Evolutionary conservation across 2,888 invertebrate genomes (phyloP).

Genomic region (Psococerastis gibbosa): DNA sequence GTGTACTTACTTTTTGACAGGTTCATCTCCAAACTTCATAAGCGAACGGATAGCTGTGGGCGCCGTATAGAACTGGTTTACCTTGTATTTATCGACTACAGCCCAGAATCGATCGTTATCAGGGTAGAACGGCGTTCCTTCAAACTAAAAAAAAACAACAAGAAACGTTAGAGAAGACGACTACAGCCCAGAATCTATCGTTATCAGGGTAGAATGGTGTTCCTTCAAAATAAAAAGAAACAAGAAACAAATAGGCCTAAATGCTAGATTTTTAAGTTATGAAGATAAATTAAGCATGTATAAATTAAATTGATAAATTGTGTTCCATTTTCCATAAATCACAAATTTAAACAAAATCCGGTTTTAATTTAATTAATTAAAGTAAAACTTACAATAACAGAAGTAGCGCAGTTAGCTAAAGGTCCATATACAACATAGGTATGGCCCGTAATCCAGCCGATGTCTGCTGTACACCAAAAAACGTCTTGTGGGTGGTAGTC

Average conservation of each 20-base stretch:
- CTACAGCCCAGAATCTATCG: conserved; percentile 81
- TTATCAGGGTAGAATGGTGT: conserved; percentile 89
- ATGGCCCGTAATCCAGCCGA: conserved; percentile 93
- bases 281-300: not conserved
- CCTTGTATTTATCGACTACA: conserved; percentile 81
- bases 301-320: not conserved
- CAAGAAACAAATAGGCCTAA: conserved; percentile 10
- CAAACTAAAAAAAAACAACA: conserved; percentile 44
- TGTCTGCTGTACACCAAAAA: conserved; percentile 90
- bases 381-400: conserved; percentile 83
- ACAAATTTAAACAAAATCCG: too few species aligned
- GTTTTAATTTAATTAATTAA: too few species aligned
- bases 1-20: conserved; percentile 47
- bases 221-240: conserved; percentile 67
- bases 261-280: conserved; percentile 5
- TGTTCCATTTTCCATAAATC: conserved; percentile 8
- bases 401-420: conserved; percentile 80
- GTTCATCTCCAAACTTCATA: conserved; percentile 82
- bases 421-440: conserved; percentile 91
- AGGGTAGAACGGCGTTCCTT: conserved; percentile 93
- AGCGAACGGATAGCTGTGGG: conserved; percentile 93
- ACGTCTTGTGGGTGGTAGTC: conserved; percentile 70
- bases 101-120: conserved; percentile 86
- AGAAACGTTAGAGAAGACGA: conserved; percentile 25
- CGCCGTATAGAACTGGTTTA: conserved; percentile 94